These are phyloP conservation scores for Dexiosoma caninum DNA, from an alignment of 2,888 invertebrate species.

Conservation along the genomic window DNA sequence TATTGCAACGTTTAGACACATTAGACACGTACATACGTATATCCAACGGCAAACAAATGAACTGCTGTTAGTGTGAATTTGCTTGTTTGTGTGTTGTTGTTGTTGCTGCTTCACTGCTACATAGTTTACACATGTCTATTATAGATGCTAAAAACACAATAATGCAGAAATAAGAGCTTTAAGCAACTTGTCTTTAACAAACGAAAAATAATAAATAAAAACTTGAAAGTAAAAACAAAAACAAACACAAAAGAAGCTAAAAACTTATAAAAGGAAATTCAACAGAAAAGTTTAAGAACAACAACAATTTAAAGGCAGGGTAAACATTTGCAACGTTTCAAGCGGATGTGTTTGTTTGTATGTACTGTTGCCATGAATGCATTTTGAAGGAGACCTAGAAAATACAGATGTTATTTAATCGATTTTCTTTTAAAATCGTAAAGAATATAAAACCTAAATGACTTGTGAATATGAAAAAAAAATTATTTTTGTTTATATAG, in stretches of 20 bases:
- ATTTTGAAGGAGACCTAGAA: constrained; percentile 6
- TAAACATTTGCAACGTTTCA: constrained; percentile 4
- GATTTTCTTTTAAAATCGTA: constrained; percentile 23
- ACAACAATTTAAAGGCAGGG: constrained; percentile 34
- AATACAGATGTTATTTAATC: constrained; percentile 9
- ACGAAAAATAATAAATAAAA: too few relatives aligned
- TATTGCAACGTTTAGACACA: too few relatives aligned
- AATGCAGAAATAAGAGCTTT: not conserved
- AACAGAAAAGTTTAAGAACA: constrained; percentile 15
- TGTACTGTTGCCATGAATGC: not conserved
- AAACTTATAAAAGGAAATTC: not conserved
- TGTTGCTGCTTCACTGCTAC: too few relatives aligned
- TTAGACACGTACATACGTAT: too few relatives aligned
- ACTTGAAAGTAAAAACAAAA: too few relatives aligned
- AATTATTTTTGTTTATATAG: not conserved
- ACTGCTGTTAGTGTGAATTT: too few relatives aligned
- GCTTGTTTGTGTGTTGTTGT: too few relatives aligned
- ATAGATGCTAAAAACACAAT: not conserved
- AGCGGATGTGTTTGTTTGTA: not conserved
- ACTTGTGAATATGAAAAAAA: not conserved
- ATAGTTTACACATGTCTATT: constrained; percentile 22
- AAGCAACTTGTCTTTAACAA: constrained; percentile 25
- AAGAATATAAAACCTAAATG: not conserved
- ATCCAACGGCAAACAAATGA: too few relatives aligned
- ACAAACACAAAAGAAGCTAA: not conserved